Base-by-base conservation (phyloP, 1,140 invertebrate genomes). In the Anthonomus grandis region DNA sequence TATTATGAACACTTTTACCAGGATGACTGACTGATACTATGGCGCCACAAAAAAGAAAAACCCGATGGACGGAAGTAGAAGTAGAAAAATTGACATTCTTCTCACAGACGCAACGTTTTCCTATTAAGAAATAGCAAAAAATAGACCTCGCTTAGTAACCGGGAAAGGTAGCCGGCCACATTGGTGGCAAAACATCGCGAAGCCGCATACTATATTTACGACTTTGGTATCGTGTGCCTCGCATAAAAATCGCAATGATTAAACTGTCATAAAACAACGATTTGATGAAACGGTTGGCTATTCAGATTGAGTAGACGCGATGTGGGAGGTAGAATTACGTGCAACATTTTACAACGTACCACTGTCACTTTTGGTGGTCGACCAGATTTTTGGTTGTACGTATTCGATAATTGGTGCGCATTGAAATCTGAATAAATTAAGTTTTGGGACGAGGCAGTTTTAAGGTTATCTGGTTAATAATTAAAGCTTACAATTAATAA, bases 41-140 rank as follows among this genome's bases (percentile, higher is more conserved):
- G 31, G 31, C 13, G 1, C 31, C 21, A 64, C 64, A 64, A 66
- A 66, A 60, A 62, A 64, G 45, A 45, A 9, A 15, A 41, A 45
- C 44, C 59, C 56, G 58, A 60, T 63, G 60, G 63, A 56, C 57
- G 39, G 57, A 64, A 66, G 64, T n/a, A n/a, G n/a, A n/a, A n/a
- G n/a, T n/a, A n/a, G n/a, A n/a, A n/a, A n/a, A n/a, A n/a, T n/a
- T n/a, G n/a, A n/a, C n/a, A n/a, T n/a, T 34, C 31, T 34, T 34
- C 31, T 13, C 2, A 34, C n/a, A n/a, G n/a, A n/a, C n/a, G n/a
- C n/a, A n/a, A 37, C 52, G 54, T 56, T 49, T 49, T 56, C 54
- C 54, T 56, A 41, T 56, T 56, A 41, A 46, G 42, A 56, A 47
- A 47, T 47, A 56, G 54, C 54, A 49, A 56, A 56, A 56, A 56